A percentile compares a stretch with the other conserved stretches of the same genome.
Evolutionary conservation across 2,113 vertebrate species (phyloP).

Genomic region (Progne subis): DNA sequence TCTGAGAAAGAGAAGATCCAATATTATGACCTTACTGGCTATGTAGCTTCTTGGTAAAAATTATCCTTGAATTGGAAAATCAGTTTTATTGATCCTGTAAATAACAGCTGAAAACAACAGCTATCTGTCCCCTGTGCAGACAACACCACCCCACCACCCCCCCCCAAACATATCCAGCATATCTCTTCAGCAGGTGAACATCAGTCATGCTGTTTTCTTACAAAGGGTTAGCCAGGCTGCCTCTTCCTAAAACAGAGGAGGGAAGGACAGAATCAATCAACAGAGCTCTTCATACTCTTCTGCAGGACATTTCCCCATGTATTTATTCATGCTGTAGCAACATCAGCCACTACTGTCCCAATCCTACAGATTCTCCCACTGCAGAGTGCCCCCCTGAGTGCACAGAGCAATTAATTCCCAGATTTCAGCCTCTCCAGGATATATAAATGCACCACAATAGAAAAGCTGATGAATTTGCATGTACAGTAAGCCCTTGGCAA

Average conservation of each 20-base stretch:
- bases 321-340: neutral
- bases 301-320: neutral
- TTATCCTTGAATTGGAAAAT: conserved; percentile 46
- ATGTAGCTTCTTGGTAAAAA: conserved; percentile 19
- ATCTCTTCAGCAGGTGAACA: neutral
- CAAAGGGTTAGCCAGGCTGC: neutral
- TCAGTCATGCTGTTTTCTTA: conserved; percentile 16
- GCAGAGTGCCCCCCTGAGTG: neutral
- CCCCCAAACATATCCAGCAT: neutral
- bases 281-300: neutral
- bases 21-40: neutral
- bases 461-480: conserved; percentile 22
- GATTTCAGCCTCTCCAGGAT: neutral
- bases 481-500: conserved; percentile 13
- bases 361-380: neutral
- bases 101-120: conserved; percentile 45
- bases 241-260: neutral
- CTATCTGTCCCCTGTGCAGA: neutral
- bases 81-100: conserved; percentile 63
- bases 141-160: neutral
- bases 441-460: neutral
- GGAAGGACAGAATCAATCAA: neutral
- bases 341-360: neutral
- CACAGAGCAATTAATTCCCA: conserved; percentile 1
- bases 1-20: neutral